A percentile compares a stretch with the other conserved stretches of the same genome.
Conservation (phyloP, 2,113 vertebrate genomes). For the Hoplias malabaricus region DNA sequence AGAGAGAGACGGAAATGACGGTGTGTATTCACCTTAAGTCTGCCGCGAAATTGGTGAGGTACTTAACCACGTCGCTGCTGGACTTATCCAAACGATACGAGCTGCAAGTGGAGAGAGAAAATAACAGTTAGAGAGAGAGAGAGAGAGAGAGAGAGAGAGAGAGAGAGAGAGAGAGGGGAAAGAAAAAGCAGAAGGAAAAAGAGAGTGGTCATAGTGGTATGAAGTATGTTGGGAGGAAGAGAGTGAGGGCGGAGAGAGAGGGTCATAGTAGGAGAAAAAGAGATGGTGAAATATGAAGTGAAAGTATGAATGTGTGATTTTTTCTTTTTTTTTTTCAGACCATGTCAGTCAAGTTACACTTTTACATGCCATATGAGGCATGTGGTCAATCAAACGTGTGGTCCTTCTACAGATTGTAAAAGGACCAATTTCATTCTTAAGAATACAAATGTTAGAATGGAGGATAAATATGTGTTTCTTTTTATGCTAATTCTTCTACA, state of each 20-base stretch:
- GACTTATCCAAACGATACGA: conserved; percentile 81
- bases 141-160: conserved; percentile 11
- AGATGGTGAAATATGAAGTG: conserved; percentile 2
- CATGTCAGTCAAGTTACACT: not conserved
- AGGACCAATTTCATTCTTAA: too few relatives aligned
- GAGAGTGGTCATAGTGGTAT: not conserved
- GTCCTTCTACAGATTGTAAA: not conserved
- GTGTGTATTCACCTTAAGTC: conserved; percentile 78
- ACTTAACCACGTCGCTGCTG: conserved; percentile 80
- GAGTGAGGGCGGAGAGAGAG: not conserved
- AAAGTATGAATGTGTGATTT: not conserved
- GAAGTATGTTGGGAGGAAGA: too few relatives aligned
- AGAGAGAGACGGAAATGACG: conserved; percentile 34
- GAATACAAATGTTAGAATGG: too few relatives aligned
- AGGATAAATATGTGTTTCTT: too few relatives aligned
- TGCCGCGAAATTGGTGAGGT: conserved; percentile 82
- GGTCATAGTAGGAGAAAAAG: not conserved
- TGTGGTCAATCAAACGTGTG: not conserved
- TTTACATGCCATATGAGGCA: not conserved
- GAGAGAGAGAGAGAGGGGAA: not conserved
- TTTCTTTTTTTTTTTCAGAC: too few relatives aligned
- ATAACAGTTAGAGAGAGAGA: conserved; percentile 41
- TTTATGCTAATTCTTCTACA: too few relatives aligned
- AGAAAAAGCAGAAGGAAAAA: conserved; percentile 6
- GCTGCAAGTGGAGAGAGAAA: conserved; percentile 73